Conservation (phyloP, 2,113 vertebrate genomes). For the Emberiza fucata region DNA sequence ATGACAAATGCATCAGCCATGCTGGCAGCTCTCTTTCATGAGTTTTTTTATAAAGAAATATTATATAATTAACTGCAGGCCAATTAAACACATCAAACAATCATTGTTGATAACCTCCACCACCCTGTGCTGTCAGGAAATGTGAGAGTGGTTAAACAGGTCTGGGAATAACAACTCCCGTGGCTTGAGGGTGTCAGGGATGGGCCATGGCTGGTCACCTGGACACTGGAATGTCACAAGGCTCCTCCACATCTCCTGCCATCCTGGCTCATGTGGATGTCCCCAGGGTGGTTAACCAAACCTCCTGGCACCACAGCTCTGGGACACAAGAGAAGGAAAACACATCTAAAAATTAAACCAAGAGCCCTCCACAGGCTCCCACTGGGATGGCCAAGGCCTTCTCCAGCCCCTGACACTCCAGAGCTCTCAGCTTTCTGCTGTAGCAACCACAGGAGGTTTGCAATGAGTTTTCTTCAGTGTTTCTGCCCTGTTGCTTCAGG, state of each 20-base stretch:
- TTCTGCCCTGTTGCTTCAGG: background rate
- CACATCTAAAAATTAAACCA: background rate
- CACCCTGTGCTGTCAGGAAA: background rate
- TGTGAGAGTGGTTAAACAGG: background rate
- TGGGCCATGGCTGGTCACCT: background rate
- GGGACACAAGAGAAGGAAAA: background rate
- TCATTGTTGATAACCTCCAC: background rate
- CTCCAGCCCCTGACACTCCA: background rate
- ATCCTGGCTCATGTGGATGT: background rate
- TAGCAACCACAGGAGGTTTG: background rate
- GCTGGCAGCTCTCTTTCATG: background rate
- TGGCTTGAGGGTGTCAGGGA: background rate
- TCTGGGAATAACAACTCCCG: background rate
- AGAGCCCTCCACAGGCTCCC: background rate
- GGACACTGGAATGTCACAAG: background rate
- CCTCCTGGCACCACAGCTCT: background rate
- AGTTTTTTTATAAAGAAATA: background rate
- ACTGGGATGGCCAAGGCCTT: background rate
- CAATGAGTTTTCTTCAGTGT: background rate
- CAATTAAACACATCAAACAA: background rate
- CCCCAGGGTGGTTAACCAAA: background rate
- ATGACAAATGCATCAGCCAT: background rate
- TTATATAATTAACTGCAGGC: background rate
- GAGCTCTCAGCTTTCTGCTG: background rate
- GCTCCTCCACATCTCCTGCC: background rate